Evolutionary conservation across 2,797 vertebrate species (phyloP).

Genomic region (Semotilus atromaculatus): DNA sequence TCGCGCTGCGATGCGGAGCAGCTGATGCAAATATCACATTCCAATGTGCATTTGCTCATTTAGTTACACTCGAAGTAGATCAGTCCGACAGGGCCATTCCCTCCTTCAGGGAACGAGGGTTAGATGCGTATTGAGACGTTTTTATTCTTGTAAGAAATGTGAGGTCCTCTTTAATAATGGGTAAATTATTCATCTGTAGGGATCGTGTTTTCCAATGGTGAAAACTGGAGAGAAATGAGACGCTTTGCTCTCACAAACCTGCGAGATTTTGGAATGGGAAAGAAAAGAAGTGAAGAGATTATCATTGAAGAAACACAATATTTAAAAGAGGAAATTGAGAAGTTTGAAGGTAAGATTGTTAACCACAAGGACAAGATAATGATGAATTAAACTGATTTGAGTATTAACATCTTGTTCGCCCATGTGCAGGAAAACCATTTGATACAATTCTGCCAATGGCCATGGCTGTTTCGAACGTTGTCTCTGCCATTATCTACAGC

Average conservation of each 20-base stretch:
- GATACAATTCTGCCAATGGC: constrained; percentile 43
- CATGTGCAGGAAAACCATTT: constrained; percentile 68
- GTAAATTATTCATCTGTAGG: constrained; percentile 53
- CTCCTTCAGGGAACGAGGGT: no score
- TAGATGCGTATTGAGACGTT: neutral
- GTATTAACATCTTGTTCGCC: neutral
- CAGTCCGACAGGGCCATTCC: no score
- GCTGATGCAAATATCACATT: no score
- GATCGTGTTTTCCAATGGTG: constrained; percentile 66
- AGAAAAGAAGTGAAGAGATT: constrained; percentile 62
- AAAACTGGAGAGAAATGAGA: constrained; percentile 73
- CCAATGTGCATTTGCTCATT: no score
- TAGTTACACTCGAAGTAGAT: no score
- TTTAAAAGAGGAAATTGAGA: constrained; percentile 52
- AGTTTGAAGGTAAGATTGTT: neutral
- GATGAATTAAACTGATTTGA: neutral
- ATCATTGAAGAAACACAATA: constrained; percentile 65
- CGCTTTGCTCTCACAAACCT: constrained; percentile 68
- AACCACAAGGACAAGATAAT: constrained; percentile 19
- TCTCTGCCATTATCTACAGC: constrained; percentile 57
- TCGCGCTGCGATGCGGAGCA: no score
- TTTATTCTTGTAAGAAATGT: neutral
- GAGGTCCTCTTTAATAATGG: neutral
- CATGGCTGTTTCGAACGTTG: constrained; percentile 65
- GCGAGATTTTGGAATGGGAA: constrained; percentile 73